Percentiles rank a stretch among this genome's conserved stretches.
Conservation (phyloP, 2,113 vertebrate genomes). For the Cyanistes caeruleus region DNA sequence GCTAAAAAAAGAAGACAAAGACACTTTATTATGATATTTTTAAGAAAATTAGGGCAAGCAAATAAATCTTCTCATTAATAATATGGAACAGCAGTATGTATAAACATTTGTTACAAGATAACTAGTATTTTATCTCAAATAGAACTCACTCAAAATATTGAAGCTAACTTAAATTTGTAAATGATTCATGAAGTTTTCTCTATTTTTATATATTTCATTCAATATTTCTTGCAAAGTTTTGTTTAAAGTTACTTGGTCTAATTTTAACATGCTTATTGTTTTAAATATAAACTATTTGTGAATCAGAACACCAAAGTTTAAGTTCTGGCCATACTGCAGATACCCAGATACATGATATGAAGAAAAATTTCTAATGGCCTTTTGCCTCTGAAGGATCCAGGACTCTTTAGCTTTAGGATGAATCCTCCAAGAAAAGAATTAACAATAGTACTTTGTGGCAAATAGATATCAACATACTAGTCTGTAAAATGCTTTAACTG, state of each 20-base stretch:
- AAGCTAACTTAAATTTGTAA: background rate
- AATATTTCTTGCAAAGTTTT: background rate
- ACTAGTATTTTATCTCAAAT: background rate
- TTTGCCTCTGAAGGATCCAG: background rate
- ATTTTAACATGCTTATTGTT: background rate
- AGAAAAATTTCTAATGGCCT: background rate
- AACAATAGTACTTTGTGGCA: background rate
- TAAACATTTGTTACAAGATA: background rate
- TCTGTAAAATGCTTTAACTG: background rate
- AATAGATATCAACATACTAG: background rate
- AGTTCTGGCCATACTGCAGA: background rate
- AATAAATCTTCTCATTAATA: background rate
- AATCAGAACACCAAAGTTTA: background rate
- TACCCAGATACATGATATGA: background rate
- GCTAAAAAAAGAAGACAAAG: slow-evolving; percentile 30
- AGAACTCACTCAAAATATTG: background rate
- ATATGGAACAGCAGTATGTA: background rate
- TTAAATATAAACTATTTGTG: background rate
- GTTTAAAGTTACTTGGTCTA: background rate
- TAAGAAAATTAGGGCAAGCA: background rate
- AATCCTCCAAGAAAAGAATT: background rate
- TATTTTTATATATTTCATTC: background rate
- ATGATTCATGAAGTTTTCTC: background rate
- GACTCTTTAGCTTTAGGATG: background rate
- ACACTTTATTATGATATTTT: background rate